Base-by-base conservation (phyloP, 2,888 invertebrate species). In the Rapana venosa region DNA sequence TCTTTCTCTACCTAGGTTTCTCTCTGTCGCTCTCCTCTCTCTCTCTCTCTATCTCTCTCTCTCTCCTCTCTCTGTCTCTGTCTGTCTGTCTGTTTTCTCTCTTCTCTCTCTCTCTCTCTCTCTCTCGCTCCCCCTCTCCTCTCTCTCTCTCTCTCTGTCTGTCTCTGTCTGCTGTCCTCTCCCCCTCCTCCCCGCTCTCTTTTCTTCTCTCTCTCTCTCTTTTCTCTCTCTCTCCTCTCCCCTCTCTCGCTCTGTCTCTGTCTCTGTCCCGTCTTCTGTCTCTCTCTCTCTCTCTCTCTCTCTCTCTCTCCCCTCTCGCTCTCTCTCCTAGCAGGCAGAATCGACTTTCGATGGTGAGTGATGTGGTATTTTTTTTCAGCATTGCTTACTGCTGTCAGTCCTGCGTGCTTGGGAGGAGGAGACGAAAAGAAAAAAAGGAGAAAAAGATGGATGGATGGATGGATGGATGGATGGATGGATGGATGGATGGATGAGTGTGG, bases 71-170 rank as follows among this genome's bases (percentile, higher is more conserved):
- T n/a, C n/a, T n/a, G n/a, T n/a, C n/a, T n/a, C n/a, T n/a, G n/a
- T n/a, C n/a, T n/a, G n/a, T n/a, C n/a, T n/a, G n/a, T n/a, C n/a
- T n/a, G n/a, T n/a, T n/a, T n/a, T n/a, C n/a, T n/a, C n/a, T n/a
- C n/a, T n/a, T n/a, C n/a, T n/a, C n/a, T n/a, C n/a, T n/a, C n/a
- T n/a, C n/a, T n/a, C n/a, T n/a, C n/a, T n/a, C n/a, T n/a, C n/a
- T n/a, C n/a, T n/a, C n/a, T n/a, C n/a, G n/a, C n/a, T n/a, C n/a
- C n/a, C n/a, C 30, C n/a, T 26, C 77, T n/a, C 8, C 26, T 81
- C 32, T 81, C 81, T 81, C 81, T 81, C 81, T 81, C 81, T 81
- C 81, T 81, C 81, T 81, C 32, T 81, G 32, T 81, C 81, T 81
- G 35, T 81, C 35, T 81, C 32, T 30, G 32, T 47, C 26, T 35